Evolutionary conservation across 1,140 invertebrate species (phyloP).

Genomic region (Pseudomyrmex flavicornis): DNA sequence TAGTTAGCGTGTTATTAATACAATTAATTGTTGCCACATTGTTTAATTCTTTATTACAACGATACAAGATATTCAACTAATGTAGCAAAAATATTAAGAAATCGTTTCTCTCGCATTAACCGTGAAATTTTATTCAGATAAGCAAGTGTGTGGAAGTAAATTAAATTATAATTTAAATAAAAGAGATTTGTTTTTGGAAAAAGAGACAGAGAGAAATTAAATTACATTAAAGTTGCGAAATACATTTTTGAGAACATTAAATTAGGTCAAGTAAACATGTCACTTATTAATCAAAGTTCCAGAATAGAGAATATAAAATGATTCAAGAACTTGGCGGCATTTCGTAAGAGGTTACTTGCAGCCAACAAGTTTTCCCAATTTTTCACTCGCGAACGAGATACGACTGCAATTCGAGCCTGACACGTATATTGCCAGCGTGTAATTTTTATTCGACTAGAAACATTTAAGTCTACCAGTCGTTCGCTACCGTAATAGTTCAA

Average conservation of each 20-base stretch:
- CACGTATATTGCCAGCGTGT: not conserved
- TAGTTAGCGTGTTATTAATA: conserved; percentile 38
- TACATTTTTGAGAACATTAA: not conserved
- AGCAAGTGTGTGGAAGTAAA: conserved; percentile 37
- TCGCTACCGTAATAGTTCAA: conserved; percentile 63
- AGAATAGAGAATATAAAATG: not conserved
- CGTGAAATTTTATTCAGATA: conserved; percentile 48
- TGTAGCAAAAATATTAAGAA: not conserved
- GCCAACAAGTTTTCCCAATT: conserved; percentile 52
- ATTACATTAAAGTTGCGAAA: not conserved
- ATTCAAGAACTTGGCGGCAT: conserved; percentile 11
- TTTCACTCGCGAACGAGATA: conserved; percentile 31
- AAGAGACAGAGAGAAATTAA: too few relatives aligned
- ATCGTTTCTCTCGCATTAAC: conserved; percentile 45
- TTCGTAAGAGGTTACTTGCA: conserved; percentile 60
- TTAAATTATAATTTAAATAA: conserved; percentile 3
- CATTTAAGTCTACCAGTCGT: conserved; percentile 52
- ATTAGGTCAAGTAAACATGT: not conserved
- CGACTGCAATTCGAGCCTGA: conserved; percentile 15
- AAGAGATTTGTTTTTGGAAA: too few relatives aligned
- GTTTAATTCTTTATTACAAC: not conserved
- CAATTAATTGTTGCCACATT: conserved; percentile 32
- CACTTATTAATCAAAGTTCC: not conserved
- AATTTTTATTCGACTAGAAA: conserved; percentile 59
- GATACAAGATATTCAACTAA: conserved; percentile 1